Conservation (phyloP, 2,888 invertebrate genomes). For the Apodemia duryi region DNA sequence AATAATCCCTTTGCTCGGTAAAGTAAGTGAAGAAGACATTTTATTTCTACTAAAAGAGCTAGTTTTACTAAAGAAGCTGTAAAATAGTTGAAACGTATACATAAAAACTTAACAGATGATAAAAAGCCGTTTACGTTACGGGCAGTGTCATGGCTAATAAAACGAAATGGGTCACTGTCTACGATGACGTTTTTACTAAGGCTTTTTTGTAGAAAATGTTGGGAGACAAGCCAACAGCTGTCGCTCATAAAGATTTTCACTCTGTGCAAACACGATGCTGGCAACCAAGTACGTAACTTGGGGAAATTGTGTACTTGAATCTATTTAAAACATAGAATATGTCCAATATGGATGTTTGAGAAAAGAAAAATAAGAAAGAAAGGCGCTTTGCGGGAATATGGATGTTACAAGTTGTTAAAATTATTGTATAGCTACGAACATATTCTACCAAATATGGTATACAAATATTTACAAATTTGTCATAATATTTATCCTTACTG, state of each 20-base stretch:
- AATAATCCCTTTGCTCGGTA: neutral
- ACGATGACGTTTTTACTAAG: slow-evolving; percentile 10
- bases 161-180: slow-evolving; percentile 4
- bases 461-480: no score
- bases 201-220: slow-evolving; percentile 4
- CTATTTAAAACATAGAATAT: neutral
- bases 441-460: no score
- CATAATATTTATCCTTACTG: no score
- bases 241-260: slow-evolving; percentile 8
- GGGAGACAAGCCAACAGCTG: slow-evolving; percentile 4
- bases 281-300: neutral
- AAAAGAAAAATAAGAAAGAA: no score
- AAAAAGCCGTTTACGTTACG: neutral
- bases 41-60: neutral
- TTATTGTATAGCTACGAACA: no score
- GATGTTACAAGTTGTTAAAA: no score
- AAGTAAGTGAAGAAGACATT: neutral
- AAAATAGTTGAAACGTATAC: slow-evolving; percentile 9
- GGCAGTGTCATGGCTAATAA: slow-evolving; percentile 4
- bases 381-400: no score
- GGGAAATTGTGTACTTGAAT: neutral
- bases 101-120: slow-evolving; percentile 14
- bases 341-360: neutral
- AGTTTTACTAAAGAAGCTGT: neutral
- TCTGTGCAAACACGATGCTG: slow-evolving; percentile 1